Conservation (phyloP, 2,113 vertebrate species). For the Leptocoma aspasia region DNA sequence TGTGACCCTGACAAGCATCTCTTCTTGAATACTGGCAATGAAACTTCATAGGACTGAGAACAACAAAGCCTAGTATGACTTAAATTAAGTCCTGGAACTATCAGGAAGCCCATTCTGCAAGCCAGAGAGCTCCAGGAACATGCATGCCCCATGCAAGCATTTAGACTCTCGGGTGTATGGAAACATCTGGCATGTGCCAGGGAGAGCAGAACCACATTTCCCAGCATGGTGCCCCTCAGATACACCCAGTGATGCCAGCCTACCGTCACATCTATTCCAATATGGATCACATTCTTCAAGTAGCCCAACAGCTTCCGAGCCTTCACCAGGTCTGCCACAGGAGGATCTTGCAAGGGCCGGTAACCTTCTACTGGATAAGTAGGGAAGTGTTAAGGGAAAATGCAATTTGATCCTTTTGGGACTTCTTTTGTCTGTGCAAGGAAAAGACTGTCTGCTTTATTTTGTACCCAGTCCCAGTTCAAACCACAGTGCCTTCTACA, state of each 20-base stretch:
- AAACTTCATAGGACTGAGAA: background rate
- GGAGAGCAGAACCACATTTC: background rate
- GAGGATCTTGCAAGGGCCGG: conserved; percentile 89
- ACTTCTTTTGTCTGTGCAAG: background rate
- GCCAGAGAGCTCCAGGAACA: background rate
- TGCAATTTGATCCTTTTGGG: background rate
- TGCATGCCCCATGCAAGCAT: accelerated
- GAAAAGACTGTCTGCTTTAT: background rate
- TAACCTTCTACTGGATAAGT: conserved; percentile 93
- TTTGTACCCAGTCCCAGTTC: background rate
- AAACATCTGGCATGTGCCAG: background rate
- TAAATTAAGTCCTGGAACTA: background rate
- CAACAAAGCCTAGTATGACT: background rate
- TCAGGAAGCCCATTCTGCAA: background rate
- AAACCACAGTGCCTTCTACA: background rate
- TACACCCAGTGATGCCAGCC: background rate
- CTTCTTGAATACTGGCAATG: background rate
- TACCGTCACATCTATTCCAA: conserved; percentile 83
- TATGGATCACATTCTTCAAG: conserved; percentile 84
- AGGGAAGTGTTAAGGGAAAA: conserved; percentile 75
- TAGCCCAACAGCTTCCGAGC: conserved; percentile 88
- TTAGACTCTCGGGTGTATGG: background rate
- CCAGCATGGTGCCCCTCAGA: background rate
- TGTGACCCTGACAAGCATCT: background rate
- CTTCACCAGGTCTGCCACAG: conserved; percentile 80